Evolutionary conservation across 2,113 vertebrate genomes (phyloP).

Genomic region (Coracopsis vasa): DNA sequence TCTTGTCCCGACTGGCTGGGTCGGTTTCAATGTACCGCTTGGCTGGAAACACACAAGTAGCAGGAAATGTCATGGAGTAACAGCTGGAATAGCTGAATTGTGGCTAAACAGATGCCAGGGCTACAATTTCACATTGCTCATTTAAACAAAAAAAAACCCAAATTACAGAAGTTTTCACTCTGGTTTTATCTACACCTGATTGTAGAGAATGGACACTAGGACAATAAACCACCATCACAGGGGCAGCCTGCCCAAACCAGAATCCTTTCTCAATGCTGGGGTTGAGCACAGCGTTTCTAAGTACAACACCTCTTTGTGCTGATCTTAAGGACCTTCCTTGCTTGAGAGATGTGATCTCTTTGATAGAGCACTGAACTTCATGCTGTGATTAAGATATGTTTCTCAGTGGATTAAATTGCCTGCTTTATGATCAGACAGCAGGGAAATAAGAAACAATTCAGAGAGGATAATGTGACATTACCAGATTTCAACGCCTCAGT

Average conservation of each 20-base stretch:
- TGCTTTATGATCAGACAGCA: not conserved
- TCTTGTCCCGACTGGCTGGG: slow-evolving; percentile 84
- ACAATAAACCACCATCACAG: not conserved
- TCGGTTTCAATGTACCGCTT: slow-evolving; percentile 91
- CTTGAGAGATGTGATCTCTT: not conserved
- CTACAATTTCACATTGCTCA: not conserved
- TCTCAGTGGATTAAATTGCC: not conserved
- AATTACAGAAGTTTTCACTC: not conserved
- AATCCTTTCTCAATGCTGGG: accelerated
- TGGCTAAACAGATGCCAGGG: not conserved
- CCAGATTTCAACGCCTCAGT: slow-evolving; percentile 88
- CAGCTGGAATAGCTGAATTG: too few relatives aligned
- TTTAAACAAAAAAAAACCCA: not conserved
- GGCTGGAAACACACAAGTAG: slow-evolving; percentile 71
- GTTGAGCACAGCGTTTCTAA: not conserved
- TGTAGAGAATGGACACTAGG: not conserved
- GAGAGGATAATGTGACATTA: slow-evolving; percentile 57
- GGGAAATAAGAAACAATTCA: not conserved
- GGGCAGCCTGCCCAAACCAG: accelerated
- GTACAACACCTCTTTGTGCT: accelerated
- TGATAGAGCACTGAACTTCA: not conserved
- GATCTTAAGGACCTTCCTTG: too few relatives aligned
- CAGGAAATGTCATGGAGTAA: not conserved
- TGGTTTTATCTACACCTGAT: not conserved
- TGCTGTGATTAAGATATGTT: not conserved